Percentiles rank a stretch among this genome's conserved stretches.
Evolutionary conservation across 2,113 vertebrate species (phyloP).

Genomic region (Sitta europaea): DNA sequence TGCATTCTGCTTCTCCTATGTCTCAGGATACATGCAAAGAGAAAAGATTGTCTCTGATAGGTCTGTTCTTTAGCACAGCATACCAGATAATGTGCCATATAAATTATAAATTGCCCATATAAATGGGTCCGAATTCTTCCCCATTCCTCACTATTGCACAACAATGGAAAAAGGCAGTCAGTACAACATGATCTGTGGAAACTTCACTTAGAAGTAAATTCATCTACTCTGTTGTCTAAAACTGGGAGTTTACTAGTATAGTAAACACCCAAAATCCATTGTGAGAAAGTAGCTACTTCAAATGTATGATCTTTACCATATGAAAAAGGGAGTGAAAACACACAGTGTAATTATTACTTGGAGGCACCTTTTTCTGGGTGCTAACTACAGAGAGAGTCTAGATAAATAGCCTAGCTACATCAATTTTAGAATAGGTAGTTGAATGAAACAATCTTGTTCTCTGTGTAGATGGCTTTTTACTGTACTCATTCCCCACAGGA

Average conservation of each 20-base stretch:
- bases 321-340: neutral
- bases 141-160: neutral
- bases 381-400: neutral
- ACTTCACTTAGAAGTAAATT: neutral
- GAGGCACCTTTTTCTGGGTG: neutral
- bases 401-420: neutral
- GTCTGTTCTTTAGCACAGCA: neutral
- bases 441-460: neutral
- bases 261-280: neutral
- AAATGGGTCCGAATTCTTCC: neutral
- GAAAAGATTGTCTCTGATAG: neutral
- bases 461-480: neutral
- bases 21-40: neutral
- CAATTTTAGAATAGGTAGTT: neutral
- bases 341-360: neutral
- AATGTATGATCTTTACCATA: neutral
- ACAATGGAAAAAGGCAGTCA: neutral
- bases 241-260: neutral
- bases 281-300: neutral
- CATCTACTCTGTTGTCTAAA: neutral
- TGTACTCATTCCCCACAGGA: neutral
- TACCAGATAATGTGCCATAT: neutral
- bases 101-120: neutral
- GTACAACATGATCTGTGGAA: neutral
- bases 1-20: fast-evolving